These are phyloP conservation scores for Xerus inauris DNA, from an alignment of 2,113 vertebrate genomes.

Conservation along the genomic window DNA sequence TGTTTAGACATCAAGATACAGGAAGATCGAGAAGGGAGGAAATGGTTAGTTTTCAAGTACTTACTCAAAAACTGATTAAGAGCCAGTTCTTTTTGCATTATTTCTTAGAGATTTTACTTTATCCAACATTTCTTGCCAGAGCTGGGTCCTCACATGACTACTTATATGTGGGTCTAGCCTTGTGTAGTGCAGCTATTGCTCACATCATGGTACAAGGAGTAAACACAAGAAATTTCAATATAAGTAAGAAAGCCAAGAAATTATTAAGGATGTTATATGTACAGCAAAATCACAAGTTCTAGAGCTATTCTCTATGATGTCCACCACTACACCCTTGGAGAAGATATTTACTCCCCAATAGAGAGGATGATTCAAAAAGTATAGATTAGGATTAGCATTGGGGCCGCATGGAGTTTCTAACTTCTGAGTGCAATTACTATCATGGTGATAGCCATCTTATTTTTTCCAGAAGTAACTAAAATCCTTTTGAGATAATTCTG, in stretches of 20 bases:
- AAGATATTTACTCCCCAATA: not conserved
- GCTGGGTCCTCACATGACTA: not conserved
- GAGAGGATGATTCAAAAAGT: not conserved
- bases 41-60: not conserved
- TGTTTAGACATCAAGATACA: not conserved
- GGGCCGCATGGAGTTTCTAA: not conserved
- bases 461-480: conserved; percentile 18
- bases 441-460: not conserved
- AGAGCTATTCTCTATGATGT: not conserved
- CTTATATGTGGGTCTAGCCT: not conserved
- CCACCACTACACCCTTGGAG: not conserved
- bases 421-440: not conserved
- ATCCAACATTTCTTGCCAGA: not conserved
- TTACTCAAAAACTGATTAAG: not conserved
- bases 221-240: not conserved
- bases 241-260: not conserved
- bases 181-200: not conserved
- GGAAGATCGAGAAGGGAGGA: not conserved
- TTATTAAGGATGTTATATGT: not conserved
- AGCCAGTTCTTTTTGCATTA: not conserved
- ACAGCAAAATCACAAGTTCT: not conserved
- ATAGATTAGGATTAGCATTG: not conserved
- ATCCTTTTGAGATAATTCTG: conserved; percentile 4
- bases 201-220: not conserved
- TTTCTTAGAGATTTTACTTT: conserved; percentile 12